Evolutionary conservation across 1,140 invertebrate genomes (phyloP), one percentile per base, ranked within the genome.

Genomic region (Heliconius nattereri): DNA sequence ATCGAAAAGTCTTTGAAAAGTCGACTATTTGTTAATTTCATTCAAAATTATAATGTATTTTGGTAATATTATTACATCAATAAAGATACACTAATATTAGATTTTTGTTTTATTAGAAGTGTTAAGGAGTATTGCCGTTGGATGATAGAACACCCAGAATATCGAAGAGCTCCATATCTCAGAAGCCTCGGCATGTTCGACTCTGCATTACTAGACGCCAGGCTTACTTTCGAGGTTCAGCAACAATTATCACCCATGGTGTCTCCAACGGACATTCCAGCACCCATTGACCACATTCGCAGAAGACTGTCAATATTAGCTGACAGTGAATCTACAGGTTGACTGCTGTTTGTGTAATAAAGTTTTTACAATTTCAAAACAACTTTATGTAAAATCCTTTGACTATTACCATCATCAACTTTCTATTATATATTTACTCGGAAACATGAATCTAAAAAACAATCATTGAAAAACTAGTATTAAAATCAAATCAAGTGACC

Each of bases 71-170:
- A 52, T 52, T 52, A 52, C 11, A 3, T 13, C 13, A 52, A 6
- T 19, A 7, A 20, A 20, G 19, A 52, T 52, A 19, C 16, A 52
- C 7, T 52, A 20, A 29, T 66, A 1, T 26, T 8, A 6, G 1
- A 16, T n/a, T 72, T 35, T n/a, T n/a, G 13, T 40, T 20, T 37
- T 40, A 37, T 29, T 86, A 95, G 95, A 82, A 94, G 94, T 54
- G 95, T 95, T 0, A 93, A 92, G 80, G 94, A 94, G 78, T 95
- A 94, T 78, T 95, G 95, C 75, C 90, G 93, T 40, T 95, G 94
- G 94, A 94, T 95, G 86, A 93, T 94, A 49, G 89, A 94, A 3
- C 95, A 95, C 80, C 94, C 94, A 0, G 92, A 95, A 71, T 80
- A 92, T 76, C 86, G 90, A 20, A 85, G 89, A 37, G 91, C 95